Base-by-base conservation (phyloP, 1,140 invertebrate genomes). In the Catajapyx aquilonaris region DNA sequence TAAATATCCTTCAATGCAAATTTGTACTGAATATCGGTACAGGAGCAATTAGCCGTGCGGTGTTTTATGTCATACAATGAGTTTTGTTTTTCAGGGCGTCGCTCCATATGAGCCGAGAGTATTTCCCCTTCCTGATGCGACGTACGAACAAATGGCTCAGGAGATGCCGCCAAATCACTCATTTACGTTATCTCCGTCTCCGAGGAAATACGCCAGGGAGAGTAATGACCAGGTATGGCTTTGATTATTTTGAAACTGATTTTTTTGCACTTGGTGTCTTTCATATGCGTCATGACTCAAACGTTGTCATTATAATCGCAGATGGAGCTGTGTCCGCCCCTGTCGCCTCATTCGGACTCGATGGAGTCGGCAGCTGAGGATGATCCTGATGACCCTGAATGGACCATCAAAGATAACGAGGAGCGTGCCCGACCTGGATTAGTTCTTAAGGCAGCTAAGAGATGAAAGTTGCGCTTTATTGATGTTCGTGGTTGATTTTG, bases 341-440 rank as follows among this genome's bases (percentile, higher is more conserved):
- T 56, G 40, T 60, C 58, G 35, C 57, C 57, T 18, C 61, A 66
- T 43, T 65, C 65, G 38, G 71, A 73, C 46, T 65, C 65, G 16
- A 69, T 69, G 10, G 64, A 68, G 46, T 69, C 70, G 19, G 67
- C 64, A 41, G 65, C 65, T 30, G 71, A 68, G 3, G 78, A 81
- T 46, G 78, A 81, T 55, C 76, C 76, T 2, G 76, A 80, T 52
- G 79, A 84, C 57, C 73, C 71, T 2, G 79, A 84, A 51, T 84
- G 79, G 79, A 65, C 63, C 21, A 64, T 63, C 25, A 64, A 34
- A 15, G 34, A 18, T 3, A 20, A 18, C 3, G 34, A 35, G 5
- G 34, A 35, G 30, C 15, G 18, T 13, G 30, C 30, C 13, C 15
- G 18, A 7, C 13, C 30, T 31, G 30, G 30, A 16, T 18, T 31